Evolutionary conservation across 1,140 invertebrate genomes (phyloP), one percentile per base, ranked within the genome.

Genomic region (Eubasilissa regina): DNA sequence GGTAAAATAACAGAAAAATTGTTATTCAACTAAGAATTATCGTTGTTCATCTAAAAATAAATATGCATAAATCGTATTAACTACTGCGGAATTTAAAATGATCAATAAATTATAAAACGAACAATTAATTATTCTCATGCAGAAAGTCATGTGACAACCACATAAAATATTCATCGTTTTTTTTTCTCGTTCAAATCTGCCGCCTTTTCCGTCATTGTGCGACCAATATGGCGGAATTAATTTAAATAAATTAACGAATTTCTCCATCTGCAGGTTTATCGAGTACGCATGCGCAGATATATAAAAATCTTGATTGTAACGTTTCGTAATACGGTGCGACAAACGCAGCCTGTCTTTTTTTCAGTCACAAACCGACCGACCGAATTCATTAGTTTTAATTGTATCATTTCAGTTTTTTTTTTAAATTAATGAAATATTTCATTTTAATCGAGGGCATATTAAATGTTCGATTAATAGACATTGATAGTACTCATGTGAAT

Each of bases 201-300:
- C 66, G 66, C 66, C 66, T 70, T 70, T 70, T 70, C 66, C 66
- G 66, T 70, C 66, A 70, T 53, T 70, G 66, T 70, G 19, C 53
- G 25, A 21, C 70, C 70, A 56, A 43, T 74, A 15, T 43, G 70
- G 25, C 10, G 25, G 70, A 74, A 74, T 74, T 35, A 55, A 74
- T 74, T 74, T 58, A 51, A 74, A 74, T 74, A 74, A 55, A 74
- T 74, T 74, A 74, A 43, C 25, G 21, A 74, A 74, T 74, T 74
- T 74, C 70, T 74, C 70, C 70, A 35, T 55, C 25, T 74, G 25
- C 48, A 48, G 66, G 45, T 7, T 11, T 44, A 56, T 56, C 17
- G 53, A 62, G 25, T 62, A 21, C 58, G 58, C 58, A 62, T 62
- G 58, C 58, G 58, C 21, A 21, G 15, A 62, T 25, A 62, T 64